These are phyloP conservation scores for Endotricha flammealis DNA, from an alignment of 2,888 invertebrate species.

Conservation along the genomic window DNA sequence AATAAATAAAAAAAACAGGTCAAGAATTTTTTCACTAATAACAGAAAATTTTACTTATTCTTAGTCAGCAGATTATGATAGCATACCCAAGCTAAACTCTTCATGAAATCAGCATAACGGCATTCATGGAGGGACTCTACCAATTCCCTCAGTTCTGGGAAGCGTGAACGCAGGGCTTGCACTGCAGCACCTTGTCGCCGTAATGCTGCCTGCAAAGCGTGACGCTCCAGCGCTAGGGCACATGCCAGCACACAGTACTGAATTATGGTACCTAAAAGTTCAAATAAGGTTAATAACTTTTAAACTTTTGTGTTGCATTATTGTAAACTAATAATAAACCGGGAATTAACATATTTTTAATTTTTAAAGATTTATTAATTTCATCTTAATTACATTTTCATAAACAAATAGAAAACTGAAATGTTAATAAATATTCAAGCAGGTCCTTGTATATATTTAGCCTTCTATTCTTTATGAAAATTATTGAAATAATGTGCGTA, in stretches of 20 bases:
- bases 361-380: too few relatives aligned
- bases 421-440: too few relatives aligned
- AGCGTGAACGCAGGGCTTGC: slow-evolving; percentile 84
- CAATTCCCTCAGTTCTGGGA: slow-evolving; percentile 80
- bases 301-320: too few relatives aligned
- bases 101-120: slow-evolving; percentile 93
- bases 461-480: too few relatives aligned
- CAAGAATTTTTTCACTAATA: neutral
- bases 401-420: too few relatives aligned
- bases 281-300: too few relatives aligned
- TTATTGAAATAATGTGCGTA: too few relatives aligned
- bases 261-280: slow-evolving; percentile 80
- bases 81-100: slow-evolving; percentile 72
- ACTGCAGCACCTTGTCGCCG: slow-evolving; percentile 82
- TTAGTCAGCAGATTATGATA: too few relatives aligned
- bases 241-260: slow-evolving; percentile 78
- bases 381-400: too few relatives aligned
- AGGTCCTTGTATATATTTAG: too few relatives aligned
- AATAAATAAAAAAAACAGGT: neutral
- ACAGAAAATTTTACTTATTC: neutral
- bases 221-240: slow-evolving; percentile 75
- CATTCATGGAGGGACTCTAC: slow-evolving; percentile 92
- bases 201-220: slow-evolving; percentile 73
- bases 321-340: too few relatives aligned
- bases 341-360: too few relatives aligned